A percentile compares a stretch with the other conserved stretches of the same genome.
Evolutionary conservation across 2,797 vertebrate genomes (phyloP).

Genomic region (Harpagifer antarcticus): DNA sequence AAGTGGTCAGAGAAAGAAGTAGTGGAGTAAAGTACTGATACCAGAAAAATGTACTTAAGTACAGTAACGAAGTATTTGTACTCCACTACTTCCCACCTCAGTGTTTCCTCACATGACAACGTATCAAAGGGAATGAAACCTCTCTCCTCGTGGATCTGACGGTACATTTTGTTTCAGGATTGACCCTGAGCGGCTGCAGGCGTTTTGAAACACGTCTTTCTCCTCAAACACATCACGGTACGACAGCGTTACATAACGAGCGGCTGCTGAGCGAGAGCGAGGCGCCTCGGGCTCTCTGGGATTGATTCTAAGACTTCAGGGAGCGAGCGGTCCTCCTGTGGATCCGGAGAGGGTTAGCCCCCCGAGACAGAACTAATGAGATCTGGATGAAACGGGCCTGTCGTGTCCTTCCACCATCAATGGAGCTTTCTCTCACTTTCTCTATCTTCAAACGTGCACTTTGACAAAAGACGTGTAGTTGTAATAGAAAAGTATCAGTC

Average conservation of each 20-base stretch:
- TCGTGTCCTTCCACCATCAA: conserved; percentile 28
- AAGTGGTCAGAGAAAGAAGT: too few species aligned
- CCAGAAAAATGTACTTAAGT: too few species aligned
- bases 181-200: too few species aligned
- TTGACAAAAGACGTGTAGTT: neutral
- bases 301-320: conserved; percentile 47
- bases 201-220: too few species aligned
- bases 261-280: conserved; percentile 14
- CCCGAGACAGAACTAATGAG: conserved; percentile 45
- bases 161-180: too few species aligned
- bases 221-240: neutral
- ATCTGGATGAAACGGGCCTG: conserved; percentile 29
- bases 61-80: too few species aligned
- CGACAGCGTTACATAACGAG: conserved; percentile 26
- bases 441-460: conserved; percentile 9
- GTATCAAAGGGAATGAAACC: too few species aligned
- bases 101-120: too few species aligned
- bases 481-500: neutral
- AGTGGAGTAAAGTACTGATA: too few species aligned
- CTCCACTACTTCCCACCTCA: too few species aligned
- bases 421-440: conserved; percentile 13
- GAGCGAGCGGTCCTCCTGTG: conserved; percentile 39
- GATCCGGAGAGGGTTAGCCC: conserved; percentile 44
- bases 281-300: conserved; percentile 18
- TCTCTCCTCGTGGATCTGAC: too few species aligned